Percentiles rank a stretch among this genome's conserved stretches.
Evolutionary conservation across 30 jellyfish, hydroid and myxozoan species (phyloP).

Genomic region (Thelohanellus kitauei): DNA sequence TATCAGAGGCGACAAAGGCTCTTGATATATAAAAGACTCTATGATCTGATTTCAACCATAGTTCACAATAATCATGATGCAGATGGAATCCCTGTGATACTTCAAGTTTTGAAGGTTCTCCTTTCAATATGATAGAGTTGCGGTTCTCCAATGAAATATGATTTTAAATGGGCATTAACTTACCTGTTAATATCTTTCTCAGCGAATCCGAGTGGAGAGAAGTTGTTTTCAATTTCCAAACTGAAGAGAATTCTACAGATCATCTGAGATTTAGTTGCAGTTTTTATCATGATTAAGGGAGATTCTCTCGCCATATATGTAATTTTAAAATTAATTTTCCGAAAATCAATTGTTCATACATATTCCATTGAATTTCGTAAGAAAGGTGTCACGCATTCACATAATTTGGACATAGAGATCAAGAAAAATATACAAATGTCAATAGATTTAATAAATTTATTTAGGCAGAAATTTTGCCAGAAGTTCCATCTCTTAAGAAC

Average conservation of each 20-base stretch:
- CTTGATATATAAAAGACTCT: constrained; percentile 7
- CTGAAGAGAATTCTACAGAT: background rate
- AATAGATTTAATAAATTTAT: constrained; percentile 16
- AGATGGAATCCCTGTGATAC: constrained; percentile 13
- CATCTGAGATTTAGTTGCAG: background rate
- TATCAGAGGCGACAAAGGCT: constrained; percentile 17
- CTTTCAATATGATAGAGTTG: constrained; percentile 9
- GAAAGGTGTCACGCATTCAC: constrained; percentile 26
- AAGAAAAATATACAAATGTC: constrained; percentile 16
- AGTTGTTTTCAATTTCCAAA: background rate
- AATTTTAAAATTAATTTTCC: background rate
- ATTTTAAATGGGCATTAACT: constrained; percentile 6
- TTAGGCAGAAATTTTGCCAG: constrained; percentile 25
- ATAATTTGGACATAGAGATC: constrained; percentile 15
- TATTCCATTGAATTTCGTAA: constrained; percentile 15
- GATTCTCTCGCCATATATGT: background rate
- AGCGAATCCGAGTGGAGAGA: constrained; percentile 21
- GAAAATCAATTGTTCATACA: constrained; percentile 5
- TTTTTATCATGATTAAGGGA: background rate
- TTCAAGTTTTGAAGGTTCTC: constrained; percentile 11
- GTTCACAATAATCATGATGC: constrained; percentile 8
- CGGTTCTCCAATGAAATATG: constrained; percentile 19
- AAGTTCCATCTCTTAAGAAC: too few species aligned
- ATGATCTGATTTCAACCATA: constrained; percentile 7
- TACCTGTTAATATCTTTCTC: constrained; percentile 12